Evolutionary conservation across 64 coral and sea anemone species (phyloP).

Genomic region (Anthopleura sola): DNA sequence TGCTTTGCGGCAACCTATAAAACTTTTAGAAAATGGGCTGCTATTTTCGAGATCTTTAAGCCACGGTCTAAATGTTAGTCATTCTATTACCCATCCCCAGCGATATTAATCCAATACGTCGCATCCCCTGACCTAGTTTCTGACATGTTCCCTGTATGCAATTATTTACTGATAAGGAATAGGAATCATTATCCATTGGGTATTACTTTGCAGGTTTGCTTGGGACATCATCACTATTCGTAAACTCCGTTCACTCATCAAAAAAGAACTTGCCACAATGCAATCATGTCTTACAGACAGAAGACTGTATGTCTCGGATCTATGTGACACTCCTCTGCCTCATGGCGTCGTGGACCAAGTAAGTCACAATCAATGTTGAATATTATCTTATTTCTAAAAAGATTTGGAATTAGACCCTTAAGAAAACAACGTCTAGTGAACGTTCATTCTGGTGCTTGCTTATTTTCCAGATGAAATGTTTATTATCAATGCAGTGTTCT

Average conservation of each 20-base stretch:
- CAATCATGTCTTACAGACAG: not conserved
- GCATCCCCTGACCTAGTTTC: too few species aligned
- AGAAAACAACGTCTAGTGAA: too few species aligned
- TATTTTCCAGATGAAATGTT: conserved; percentile 1
- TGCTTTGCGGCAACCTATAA: not conserved
- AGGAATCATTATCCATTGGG: too few species aligned
- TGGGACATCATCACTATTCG: conserved; percentile 10
- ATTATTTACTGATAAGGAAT: too few species aligned
- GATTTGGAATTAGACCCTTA: too few species aligned
- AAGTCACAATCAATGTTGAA: not conserved
- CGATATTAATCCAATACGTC: too few species aligned
- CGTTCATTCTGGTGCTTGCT: not conserved
- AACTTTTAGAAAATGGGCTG: too few species aligned
- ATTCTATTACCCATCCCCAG: too few species aligned
- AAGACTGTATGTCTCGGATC: not conserved
- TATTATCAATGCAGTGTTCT: not conserved
- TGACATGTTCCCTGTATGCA: too few species aligned
- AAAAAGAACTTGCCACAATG: not conserved
- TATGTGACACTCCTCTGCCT: not conserved
- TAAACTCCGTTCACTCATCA: conserved; percentile 6
- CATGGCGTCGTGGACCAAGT: not conserved
- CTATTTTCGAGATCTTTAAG: too few species aligned
- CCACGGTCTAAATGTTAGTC: too few species aligned
- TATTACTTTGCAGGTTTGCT: conserved; percentile 6
- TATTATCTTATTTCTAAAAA: too few species aligned